phyloP scores from a whole-genome alignment of 2,888 invertebrate species.

The Lymantria monacha region DNA sequence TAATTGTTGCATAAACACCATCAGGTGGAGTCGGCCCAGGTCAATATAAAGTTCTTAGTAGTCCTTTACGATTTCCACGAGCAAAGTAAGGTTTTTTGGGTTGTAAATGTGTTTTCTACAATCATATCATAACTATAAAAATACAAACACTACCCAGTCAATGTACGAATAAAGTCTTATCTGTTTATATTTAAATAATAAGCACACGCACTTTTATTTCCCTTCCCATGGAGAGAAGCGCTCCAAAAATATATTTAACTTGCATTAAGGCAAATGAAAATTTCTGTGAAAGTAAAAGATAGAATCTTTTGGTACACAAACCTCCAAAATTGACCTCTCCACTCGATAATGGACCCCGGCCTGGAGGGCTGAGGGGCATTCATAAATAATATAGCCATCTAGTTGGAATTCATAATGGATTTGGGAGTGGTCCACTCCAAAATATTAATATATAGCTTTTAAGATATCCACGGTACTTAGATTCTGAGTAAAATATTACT shows the following conservation, averaged over 20 bases:
- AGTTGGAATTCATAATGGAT: conserved; percentile 31
- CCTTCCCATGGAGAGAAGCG: too few relatives aligned
- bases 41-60: too few relatives aligned
- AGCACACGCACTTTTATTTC: too few relatives aligned
- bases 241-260: conserved; percentile 5
- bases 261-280: conserved; percentile 11
- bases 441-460: conserved; percentile 24
- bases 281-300: conserved; percentile 4
- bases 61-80: too few relatives aligned
- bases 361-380: conserved; percentile 22
- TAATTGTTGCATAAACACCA: too few relatives aligned
- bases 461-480: conserved; percentile 15
- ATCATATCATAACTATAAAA: too few relatives aligned
- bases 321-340: conserved; percentile 27
- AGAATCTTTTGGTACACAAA: conserved; percentile 16
- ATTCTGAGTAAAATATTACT: conserved; percentile 5
- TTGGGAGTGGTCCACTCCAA: conserved; percentile 10
- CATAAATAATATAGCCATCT: conserved; percentile 32
- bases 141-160: too few relatives aligned
- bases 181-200: too few relatives aligned
- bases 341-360: conserved; percentile 25
- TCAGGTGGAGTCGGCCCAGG: too few relatives aligned
- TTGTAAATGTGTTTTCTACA: too few relatives aligned
- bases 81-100: too few relatives aligned
- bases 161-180: too few relatives aligned